Conservation (phyloP, 2,888 invertebrate species). For the Pollenia griseotomentosa region DNA sequence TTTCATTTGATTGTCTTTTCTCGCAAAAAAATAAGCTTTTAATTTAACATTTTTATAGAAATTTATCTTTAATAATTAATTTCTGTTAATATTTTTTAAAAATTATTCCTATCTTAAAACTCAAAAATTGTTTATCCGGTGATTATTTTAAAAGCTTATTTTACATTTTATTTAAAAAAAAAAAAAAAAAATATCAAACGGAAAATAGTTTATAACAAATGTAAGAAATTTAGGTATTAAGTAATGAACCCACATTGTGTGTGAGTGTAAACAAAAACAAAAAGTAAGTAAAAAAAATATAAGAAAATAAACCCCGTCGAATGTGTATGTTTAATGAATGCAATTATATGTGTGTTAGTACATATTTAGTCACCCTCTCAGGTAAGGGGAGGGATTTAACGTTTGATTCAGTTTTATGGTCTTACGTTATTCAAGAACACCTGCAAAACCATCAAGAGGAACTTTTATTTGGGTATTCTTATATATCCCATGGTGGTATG, state of each 20-base stretch:
- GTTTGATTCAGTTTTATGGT: conserved; percentile 13
- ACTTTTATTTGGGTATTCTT: conserved; percentile 24
- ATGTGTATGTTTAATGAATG: conserved; percentile 61
- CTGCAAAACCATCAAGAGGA: conserved; percentile 29
- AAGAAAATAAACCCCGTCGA: conserved; percentile 61
- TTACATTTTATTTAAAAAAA: neutral
- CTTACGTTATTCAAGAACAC: neutral
- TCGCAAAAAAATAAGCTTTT: conserved; percentile 59
- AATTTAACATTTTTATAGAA: conserved; percentile 1
- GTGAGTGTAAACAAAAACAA: conserved; percentile 59
- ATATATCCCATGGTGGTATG: conserved; percentile 77
- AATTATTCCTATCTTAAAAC: conserved; percentile 14
- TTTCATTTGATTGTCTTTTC: conserved; percentile 47
- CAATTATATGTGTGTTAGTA: neutral
- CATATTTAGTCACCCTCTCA: conserved; percentile 65
- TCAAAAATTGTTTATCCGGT: neutral
- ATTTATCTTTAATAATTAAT: conserved; percentile 1
- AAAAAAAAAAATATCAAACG: conserved; percentile 12
- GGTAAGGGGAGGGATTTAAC: conserved; percentile 56
- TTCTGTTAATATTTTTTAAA: conserved; percentile 25
- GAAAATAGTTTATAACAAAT: conserved; percentile 57
- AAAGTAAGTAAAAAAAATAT: conserved; percentile 68
- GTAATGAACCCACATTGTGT: conserved; percentile 67
- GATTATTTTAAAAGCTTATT: conserved; percentile 64
- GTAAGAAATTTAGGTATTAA: conserved; percentile 68